Evolutionary conservation across 37 sponge, comb jelly and placozoan genomes (phyloP), one percentile per base, ranked within the genome.

Genomic region (Oscarella lobularis): DNA sequence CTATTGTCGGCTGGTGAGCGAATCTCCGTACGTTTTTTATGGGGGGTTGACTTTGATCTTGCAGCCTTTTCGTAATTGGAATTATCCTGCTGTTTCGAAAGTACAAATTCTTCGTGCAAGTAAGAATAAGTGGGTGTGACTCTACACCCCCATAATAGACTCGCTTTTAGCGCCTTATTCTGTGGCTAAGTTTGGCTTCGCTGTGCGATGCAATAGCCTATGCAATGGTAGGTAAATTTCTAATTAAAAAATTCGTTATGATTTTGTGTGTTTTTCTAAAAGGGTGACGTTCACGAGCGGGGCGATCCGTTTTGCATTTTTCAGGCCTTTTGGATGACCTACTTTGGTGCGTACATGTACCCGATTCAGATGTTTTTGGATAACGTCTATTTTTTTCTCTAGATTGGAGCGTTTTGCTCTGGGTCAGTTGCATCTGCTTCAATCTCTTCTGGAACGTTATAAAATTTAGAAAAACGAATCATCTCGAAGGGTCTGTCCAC

Each of bases 341-440:
- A 77, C 30, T 85, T 85, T 39, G 86, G 83, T 76, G 31, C 72
- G 79, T 48, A 9, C n/a, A n/a, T n/a, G n/a, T n/a, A n/a, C n/a
- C n/a, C n/a, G n/a, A n/a, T n/a, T n/a, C n/a, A n/a, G n/a, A n/a
- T n/a, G n/a, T n/a, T n/a, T n/a, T n/a, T n/a, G n/a, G n/a, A n/a
- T n/a, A n/a, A n/a, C n/a, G n/a, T n/a, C n/a, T n/a, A n/a, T n/a
- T 29, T 41, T 55, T 41, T 27, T 20, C 60, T 69, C 0, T 72
- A 87, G 88, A 89, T 67, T 89, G 90, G 90, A 39, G 77, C 30
- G 78, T 80, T 1, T 78, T 89, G 33, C 73, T 86, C 9, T 86
- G 87, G 84, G 81, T 89, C 35, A 76, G 76, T 66, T 83, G 81
- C 40, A 83, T 89, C 27, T 81, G 86, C 0, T 83, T 86, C 75